Base-by-base conservation (phyloP, 2,113 vertebrate species). In the Regulus satrapa region DNA sequence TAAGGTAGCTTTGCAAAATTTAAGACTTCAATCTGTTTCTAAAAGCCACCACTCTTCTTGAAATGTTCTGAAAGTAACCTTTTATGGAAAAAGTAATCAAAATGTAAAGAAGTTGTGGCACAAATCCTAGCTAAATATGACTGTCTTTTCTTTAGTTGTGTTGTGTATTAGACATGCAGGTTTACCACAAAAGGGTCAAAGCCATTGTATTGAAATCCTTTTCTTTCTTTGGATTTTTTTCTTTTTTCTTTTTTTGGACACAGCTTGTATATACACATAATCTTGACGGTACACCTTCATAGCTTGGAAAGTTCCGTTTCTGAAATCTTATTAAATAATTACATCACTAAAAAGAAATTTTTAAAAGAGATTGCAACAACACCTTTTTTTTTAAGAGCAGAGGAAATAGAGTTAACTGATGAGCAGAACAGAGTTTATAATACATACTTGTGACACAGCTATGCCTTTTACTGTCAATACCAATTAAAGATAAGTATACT, bases 261-360 rank as follows among this genome's bases (percentile, higher is more conserved):
- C 18, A 55, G 14, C 20, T 63, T 92, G 48, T 72, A 2, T 49
- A 16, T 51, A 17, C 26, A 8, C 0, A 0, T 56, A 46, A 17
- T 12, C 41, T 77, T 78, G 36, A 49, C 9, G 32, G 15, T 54
- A 38, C 25, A 32, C 12, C 32, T 51, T 75, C 34, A 10, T 9
- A 48, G 8, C 8, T 46, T 88, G 16, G 8, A 14, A 77, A 58
- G 10, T 82, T 91, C 29, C 49, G 4, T 58, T 90, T 23, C 28
- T 92, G 56, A 75, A 78, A 48, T 82, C n/a, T 67, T 68, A 12
- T 1, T 0, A 48, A 85, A 63, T 5, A 83, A 59, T 34, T 15
- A 4, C 4, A 6, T 69, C 0, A 26, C 49, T 75, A 29, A 10
- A 17, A 58, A 62, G 25, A 36, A 45, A 7, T 6, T 12, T 12